Percentiles rank a stretch among this genome's conserved stretches.
phyloP scores from a whole-genome alignment of 2,113 vertebrate species.

The Lycaon pictus region DNA sequence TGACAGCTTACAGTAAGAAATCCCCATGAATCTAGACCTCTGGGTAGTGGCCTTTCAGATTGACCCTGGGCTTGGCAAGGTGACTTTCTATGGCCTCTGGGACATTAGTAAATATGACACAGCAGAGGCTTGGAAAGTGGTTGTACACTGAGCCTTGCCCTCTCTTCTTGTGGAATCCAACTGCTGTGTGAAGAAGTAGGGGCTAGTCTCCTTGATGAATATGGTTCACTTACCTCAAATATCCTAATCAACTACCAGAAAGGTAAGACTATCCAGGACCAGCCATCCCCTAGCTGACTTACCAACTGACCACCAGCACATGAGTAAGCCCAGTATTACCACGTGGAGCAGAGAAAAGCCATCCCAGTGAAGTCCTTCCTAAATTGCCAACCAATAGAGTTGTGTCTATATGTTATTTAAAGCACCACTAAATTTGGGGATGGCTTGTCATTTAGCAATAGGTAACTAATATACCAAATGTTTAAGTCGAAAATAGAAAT shows the following conservation, averaged over 20 bases:
- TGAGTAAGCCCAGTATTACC: neutral
- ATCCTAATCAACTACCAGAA: neutral
- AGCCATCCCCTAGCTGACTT: neutral
- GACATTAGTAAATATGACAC: neutral
- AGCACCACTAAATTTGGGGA: neutral
- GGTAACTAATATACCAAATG: neutral
- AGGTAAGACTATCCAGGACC: neutral
- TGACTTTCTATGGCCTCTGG: neutral
- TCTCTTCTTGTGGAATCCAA: neutral
- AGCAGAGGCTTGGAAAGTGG: neutral
- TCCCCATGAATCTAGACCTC: neutral
- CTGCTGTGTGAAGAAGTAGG: neutral
- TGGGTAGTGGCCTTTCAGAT: neutral
- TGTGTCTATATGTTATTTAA: no score
- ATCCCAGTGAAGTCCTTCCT: neutral
- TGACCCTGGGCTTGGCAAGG: neutral
- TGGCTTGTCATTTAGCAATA: neutral
- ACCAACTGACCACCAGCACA: neutral
- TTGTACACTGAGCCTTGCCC: neutral
- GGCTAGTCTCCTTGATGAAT: neutral
- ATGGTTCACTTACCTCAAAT: neutral
- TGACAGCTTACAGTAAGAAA: neutral
- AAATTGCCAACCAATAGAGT: neutral
- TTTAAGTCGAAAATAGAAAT: conserved; percentile 36
- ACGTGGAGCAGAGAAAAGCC: neutral